Evolutionary conservation across 2,888 invertebrate genomes (phyloP).

Genomic region (Cheilosia impressa): DNA sequence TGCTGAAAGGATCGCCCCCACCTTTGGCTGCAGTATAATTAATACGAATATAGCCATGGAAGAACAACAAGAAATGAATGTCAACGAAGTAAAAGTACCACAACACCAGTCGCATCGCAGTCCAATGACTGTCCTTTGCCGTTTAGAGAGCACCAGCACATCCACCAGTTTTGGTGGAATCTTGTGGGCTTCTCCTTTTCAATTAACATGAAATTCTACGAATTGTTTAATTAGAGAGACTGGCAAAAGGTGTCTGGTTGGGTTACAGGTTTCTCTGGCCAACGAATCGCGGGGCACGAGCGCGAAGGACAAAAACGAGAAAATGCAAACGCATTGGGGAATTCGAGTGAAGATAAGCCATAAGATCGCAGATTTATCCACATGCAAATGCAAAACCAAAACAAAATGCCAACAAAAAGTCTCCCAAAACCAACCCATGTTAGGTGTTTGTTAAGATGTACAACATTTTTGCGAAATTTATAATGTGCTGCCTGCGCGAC

Average conservation of each 20-base stretch:
- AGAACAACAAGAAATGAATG: constrained; percentile 60
- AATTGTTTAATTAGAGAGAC: constrained; percentile 84
- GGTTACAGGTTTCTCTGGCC: constrained; percentile 63
- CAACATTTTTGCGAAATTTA: constrained; percentile 60
- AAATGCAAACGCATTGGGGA: constrained; percentile 65
- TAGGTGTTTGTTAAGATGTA: constrained; percentile 74
- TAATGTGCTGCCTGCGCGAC: constrained; percentile 5
- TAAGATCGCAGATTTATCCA: constrained; percentile 60
- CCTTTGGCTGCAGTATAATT: constrained; percentile 60
- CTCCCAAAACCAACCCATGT: constrained; percentile 38
- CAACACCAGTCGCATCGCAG: constrained; percentile 14
- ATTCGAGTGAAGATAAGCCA: constrained; percentile 62
- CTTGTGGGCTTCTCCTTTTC: constrained; percentile 81
- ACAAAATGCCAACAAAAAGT: constrained; percentile 4
- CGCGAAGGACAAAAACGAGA: constrained; percentile 73
- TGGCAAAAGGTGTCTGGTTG: constrained; percentile 76
- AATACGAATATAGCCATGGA: constrained; percentile 55
- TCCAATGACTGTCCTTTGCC: constrained; percentile 36
- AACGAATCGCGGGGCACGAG: constrained; percentile 67
- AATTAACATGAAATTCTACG: constrained; percentile 84
- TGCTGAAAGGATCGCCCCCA: constrained; percentile 49
- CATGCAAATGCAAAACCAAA: constrained; percentile 35
- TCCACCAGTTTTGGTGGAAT: constrained; percentile 55
- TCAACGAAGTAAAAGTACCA: constrained; percentile 53
- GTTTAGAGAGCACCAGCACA: constrained; percentile 53